Evolutionary conservation across 2,888 invertebrate genomes (phyloP).

Genomic region (Sepioteuthis lessoniana): DNA sequence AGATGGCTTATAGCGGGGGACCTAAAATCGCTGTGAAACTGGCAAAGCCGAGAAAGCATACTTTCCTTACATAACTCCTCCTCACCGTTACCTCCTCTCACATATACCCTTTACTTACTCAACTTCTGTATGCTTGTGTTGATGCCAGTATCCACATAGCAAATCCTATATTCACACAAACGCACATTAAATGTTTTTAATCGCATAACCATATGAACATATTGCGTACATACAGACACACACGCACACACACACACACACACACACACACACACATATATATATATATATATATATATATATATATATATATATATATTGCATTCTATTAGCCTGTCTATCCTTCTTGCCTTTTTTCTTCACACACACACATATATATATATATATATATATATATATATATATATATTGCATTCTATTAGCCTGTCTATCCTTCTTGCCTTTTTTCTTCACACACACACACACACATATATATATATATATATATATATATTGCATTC

Average conservation of each 20-base stretch:
- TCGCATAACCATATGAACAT: background rate
- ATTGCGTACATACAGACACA: background rate
- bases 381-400: background rate
- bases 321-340: no score
- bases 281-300: background rate
- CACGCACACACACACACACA: slow-evolving; percentile 13
- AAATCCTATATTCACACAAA: background rate
- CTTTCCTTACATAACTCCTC: background rate
- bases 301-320: background rate
- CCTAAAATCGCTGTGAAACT: slow-evolving; percentile 17
- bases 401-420: background rate
- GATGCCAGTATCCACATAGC: background rate
- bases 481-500: background rate
- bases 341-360: no score
- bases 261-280: background rate
- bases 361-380: background rate
- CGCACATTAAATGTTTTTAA: background rate
- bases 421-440: no score
- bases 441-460: background rate
- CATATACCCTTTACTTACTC: background rate
- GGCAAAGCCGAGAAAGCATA: background rate
- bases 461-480: background rate
- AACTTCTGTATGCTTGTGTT: background rate
- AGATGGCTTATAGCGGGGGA: slow-evolving; percentile 8
- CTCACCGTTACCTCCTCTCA: background rate